Percentiles rank a stretch among this genome's conserved stretches.
Evolutionary conservation across 1,140 invertebrate genomes (phyloP).

Genomic region (Marisa cornuarietis): DNA sequence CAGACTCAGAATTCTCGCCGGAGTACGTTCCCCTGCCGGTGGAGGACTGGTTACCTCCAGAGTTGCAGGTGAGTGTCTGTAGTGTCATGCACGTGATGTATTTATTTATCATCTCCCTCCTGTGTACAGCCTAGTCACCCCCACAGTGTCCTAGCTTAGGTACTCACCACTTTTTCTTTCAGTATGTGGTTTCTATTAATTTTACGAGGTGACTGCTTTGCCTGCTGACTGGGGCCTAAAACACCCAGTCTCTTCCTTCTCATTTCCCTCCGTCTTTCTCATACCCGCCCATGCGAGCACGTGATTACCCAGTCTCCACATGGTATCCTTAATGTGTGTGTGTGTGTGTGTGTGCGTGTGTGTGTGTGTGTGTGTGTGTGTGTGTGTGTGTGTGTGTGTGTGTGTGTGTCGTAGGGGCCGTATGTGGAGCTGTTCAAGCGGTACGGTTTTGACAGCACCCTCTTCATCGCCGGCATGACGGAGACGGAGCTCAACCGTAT

Average conservation of each 20-base stretch:
- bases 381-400: background rate
- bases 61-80: constrained; percentile 28
- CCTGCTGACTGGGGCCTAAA: too few species aligned
- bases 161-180: too few species aligned
- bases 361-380: background rate
- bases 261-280: too few species aligned
- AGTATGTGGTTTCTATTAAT: too few species aligned
- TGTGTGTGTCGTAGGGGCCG: constrained; percentile 26
- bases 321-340: background rate
- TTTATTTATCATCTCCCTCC: too few species aligned
- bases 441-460: constrained; percentile 52
- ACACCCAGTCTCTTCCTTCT: too few species aligned
- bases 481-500: constrained; percentile 48
- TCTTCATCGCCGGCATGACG: constrained; percentile 50
- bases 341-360: background rate
- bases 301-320: background rate
- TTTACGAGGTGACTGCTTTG: too few species aligned
- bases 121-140: too few species aligned
- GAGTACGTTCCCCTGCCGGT: constrained; percentile 29
- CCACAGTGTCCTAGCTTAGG: too few species aligned
- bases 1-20: constrained; percentile 17
- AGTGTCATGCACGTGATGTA: too few species aligned
- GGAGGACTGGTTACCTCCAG: constrained; percentile 40
- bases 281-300: too few species aligned
- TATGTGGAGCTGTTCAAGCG: constrained; percentile 37